Evolutionary conservation across 92 coral and sea anemone genomes (phyloP).

Genomic region (Zoanthus solanderi): DNA sequence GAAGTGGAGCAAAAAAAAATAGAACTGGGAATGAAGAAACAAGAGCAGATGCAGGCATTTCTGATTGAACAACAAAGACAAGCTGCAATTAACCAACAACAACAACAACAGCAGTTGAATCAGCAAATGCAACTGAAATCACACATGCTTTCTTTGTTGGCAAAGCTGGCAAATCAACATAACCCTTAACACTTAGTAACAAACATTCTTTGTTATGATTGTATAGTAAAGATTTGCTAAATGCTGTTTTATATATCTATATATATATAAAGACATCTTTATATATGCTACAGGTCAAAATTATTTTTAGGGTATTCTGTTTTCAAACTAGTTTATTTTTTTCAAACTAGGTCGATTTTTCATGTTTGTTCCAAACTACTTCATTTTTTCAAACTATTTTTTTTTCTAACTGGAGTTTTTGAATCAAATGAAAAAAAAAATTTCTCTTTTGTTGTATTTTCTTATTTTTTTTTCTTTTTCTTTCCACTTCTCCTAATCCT

Average conservation of each 20-base stretch:
- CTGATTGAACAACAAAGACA: conserved; percentile 41
- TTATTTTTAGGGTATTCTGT: not conserved
- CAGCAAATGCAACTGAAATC: conserved; percentile 37
- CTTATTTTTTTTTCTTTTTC: not conserved
- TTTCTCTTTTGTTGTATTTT: not conserved
- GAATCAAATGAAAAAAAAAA: not conserved
- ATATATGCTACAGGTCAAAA: conserved; percentile 6
- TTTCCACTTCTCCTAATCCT: too few relatives aligned
- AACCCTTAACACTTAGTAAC: not conserved
- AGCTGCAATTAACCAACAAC: conserved; percentile 31
- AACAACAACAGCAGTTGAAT: conserved; percentile 32
- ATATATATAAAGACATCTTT: not conserved
- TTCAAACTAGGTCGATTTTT: not conserved
- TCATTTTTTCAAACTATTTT: not conserved
- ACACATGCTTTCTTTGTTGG: conserved; percentile 30
- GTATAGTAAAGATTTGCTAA: conserved; percentile 1
- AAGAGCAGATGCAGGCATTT: conserved; percentile 28
- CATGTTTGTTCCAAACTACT: not conserved
- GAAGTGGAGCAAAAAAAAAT: conserved; percentile 44
- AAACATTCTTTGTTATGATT: conserved; percentile 1
- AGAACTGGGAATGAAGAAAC: conserved; percentile 37
- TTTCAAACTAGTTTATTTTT: not conserved
- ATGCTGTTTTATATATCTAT: conserved; percentile 3
- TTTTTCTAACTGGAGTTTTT: not conserved
- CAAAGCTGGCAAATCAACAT: conserved; percentile 21